These are phyloP conservation scores for Acanthococcus lagerstroemiae DNA, from an alignment of 2,888 invertebrate genomes.

Conservation along the genomic window DNA sequence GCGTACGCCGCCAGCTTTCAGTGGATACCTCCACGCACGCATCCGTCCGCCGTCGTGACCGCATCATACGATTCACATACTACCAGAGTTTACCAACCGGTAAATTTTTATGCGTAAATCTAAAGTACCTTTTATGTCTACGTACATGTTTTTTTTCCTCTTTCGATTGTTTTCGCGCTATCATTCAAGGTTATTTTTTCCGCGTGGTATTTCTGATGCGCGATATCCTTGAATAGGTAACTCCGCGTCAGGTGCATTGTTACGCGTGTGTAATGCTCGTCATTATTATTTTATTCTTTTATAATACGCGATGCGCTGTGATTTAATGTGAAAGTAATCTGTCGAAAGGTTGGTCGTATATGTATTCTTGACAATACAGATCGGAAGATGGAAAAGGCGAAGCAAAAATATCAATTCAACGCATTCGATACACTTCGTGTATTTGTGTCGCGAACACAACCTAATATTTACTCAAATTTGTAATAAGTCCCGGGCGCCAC, in stretches of 20 bases:
- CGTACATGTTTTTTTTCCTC: background rate
- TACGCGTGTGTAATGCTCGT: background rate
- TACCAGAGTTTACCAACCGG: slow-evolving; percentile 75
- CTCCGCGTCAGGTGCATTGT: background rate
- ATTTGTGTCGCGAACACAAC: too few relatives aligned
- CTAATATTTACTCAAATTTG: too few relatives aligned
- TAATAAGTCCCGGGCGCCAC: too few relatives aligned
- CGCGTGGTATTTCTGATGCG: background rate
- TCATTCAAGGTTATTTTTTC: background rate
- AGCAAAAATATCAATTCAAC: too few relatives aligned
- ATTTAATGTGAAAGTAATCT: too few relatives aligned
- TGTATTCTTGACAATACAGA: too few relatives aligned
- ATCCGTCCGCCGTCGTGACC: slow-evolving; percentile 69
- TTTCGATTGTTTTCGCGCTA: background rate
- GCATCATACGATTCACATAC: slow-evolving; percentile 74
- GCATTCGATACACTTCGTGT: too few relatives aligned
- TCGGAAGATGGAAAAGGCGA: too few relatives aligned
- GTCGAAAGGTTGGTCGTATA: too few relatives aligned
- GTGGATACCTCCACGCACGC: slow-evolving; percentile 75
- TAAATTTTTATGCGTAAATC: slow-evolving; percentile 43
- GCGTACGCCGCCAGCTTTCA: slow-evolving; percentile 89
- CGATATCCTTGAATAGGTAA: background rate
- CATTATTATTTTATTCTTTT: background rate
- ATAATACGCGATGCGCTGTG: too few relatives aligned
- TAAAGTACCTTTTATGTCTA: background rate